Percentiles rank a stretch among this genome's conserved stretches.
These are phyloP conservation scores for Megaceryle torquata DNA, from an alignment of 2,113 vertebrate species.

Conservation along the genomic window DNA sequence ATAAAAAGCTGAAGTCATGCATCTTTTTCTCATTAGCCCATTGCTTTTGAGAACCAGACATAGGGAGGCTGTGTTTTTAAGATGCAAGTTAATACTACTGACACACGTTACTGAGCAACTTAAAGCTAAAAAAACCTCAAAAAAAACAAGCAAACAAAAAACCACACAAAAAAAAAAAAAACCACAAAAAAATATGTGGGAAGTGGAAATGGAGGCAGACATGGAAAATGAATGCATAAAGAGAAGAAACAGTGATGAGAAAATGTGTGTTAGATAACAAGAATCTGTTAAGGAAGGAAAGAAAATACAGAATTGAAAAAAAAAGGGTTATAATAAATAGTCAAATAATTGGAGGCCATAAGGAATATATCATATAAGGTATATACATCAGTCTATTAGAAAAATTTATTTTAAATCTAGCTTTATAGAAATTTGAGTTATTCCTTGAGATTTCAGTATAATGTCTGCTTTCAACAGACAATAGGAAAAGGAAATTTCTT, in stretches of 20 bases:
- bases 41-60: not conserved
- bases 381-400: not conserved
- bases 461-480: not conserved
- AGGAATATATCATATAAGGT: not conserved
- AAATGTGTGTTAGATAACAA: not conserved
- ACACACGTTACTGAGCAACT: not conserved
- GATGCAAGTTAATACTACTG: not conserved
- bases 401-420: not conserved
- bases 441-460: not conserved
- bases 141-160: not conserved
- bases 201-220: not conserved
- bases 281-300: not conserved
- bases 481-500: not conserved
- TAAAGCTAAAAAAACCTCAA: not conserved
- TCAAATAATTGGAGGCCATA: not conserved
- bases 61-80: not conserved
- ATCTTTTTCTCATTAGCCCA: constrained; percentile 21
- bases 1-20: constrained; percentile 1
- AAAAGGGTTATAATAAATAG: not conserved
- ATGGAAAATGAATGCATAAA: not conserved
- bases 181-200: not conserved
- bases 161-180: not conserved
- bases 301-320: not conserved
- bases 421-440: not conserved
- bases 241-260: not conserved